Conservation (phyloP, 2,888 invertebrate genomes). For the Drosophila gaucha region DNA sequence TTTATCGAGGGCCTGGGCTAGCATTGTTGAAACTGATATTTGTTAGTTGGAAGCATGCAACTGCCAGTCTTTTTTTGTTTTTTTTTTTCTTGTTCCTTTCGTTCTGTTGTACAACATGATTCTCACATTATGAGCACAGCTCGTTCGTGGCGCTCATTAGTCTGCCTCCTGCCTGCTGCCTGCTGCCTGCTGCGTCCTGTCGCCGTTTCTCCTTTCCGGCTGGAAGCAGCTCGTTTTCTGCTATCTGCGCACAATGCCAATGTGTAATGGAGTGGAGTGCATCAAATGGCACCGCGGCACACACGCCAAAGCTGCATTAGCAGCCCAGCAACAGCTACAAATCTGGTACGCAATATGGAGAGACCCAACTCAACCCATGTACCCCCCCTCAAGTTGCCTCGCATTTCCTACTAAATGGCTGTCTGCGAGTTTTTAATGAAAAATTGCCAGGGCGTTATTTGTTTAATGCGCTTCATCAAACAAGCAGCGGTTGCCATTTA, state of each 20-base stretch:
- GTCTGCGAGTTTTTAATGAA: slow-evolving; percentile 56
- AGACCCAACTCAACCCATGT: not conserved
- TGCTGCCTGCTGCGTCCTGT: not conserved
- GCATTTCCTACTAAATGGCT: slow-evolving; percentile 30
- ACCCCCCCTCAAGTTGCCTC: not conserved
- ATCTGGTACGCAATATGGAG: slow-evolving; percentile 35
- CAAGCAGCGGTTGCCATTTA: slow-evolving; percentile 34
- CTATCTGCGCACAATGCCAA: slow-evolving; percentile 41
- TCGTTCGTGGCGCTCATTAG: slow-evolving; percentile 43
- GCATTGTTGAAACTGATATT: not conserved
- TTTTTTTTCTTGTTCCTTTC: not conserved
- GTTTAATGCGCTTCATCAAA: slow-evolving; percentile 70
- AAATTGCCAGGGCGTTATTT: slow-evolving; percentile 67
- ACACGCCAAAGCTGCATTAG: slow-evolving; percentile 72
- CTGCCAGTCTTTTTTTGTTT: not conserved
- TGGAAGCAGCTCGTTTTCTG: slow-evolving; percentile 22
- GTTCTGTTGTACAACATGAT: slow-evolving; percentile 31
- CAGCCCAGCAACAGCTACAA: slow-evolving; percentile 9
- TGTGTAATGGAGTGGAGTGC: slow-evolving; percentile 47
- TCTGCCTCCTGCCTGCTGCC: not conserved
- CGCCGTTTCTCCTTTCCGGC: not conserved
- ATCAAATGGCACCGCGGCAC: slow-evolving; percentile 58
- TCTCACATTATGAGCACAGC: slow-evolving; percentile 35
- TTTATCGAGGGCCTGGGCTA: too few species aligned
- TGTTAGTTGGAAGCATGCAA: not conserved